Evolutionary conservation across 2,113 vertebrate genomes (phyloP), one percentile per base, ranked within the genome.

Genomic region (Thinocorus orbignyianus): DNA sequence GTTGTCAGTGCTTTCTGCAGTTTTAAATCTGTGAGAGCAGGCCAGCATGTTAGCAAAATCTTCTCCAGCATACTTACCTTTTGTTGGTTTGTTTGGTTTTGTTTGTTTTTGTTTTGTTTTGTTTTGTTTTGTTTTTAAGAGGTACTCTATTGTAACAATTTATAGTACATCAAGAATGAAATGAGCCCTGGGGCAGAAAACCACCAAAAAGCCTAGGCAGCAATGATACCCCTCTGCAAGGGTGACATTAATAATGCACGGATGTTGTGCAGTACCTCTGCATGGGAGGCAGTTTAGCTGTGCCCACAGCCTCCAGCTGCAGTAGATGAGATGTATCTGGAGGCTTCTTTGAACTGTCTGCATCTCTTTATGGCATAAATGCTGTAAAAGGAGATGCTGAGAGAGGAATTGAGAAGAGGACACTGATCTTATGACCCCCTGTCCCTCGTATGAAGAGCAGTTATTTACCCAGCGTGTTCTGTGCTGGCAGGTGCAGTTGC

Each of bases 1-100:
- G 16, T 61, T 92, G 86, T 80, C 86, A 80, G 71, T 30, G 81
- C 89, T 95, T 94, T 95, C 89, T 61, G 49, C 85, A 71, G 66
- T 70, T 92, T 76, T 83, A 80, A 81, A 92, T 92, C 82, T 64
- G 26, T 10, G 66, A 65, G 44, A 79, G 10, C n/a, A 64, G 44
- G 31, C 25, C 71, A 82, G 61, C 61, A 7, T 7, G 17, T 58
- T 73, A 79, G 30, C 86, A 60, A 70, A 79, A 80, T n/a, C 61
- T 80, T 74, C 61, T 79, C n/a, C 31, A 74, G 72, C 26, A 31
- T 73, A 42, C 42, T 76, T 69, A 68, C 12, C 52, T 54, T 30
- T 30, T 52, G 26, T 28, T 54, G 52, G 9, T 17, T 46, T 8
- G 44, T 10, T 41, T 7, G 28, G 16, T 8, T 52, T 52, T 52